A percentile compares a stretch with the other conserved stretches of the same genome.
Evolutionary conservation across 2,113 vertebrate genomes (phyloP).

Genomic region (Arothron firmamentum): DNA sequence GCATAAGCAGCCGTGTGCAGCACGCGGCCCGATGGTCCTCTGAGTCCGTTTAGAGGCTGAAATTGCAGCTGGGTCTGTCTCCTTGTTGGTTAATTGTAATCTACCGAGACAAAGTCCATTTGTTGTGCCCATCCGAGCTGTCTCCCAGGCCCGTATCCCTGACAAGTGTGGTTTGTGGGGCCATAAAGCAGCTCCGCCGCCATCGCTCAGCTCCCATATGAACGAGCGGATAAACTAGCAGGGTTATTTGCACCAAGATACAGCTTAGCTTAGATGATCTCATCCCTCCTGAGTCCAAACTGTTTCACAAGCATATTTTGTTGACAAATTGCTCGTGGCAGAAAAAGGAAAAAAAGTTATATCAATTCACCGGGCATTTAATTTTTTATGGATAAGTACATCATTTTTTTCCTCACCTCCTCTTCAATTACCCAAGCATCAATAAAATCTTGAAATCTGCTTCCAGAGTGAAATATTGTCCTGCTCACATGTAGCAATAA

Average conservation of each 20-base stretch:
- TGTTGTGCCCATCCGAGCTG: conserved; percentile 33
- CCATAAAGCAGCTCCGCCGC: conserved; percentile 47
- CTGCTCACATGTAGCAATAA: conserved; percentile 39
- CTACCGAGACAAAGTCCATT: conserved; percentile 46
- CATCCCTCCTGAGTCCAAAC: conserved; percentile 49
- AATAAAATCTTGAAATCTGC: conserved; percentile 60
- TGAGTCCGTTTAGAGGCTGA: conserved; percentile 2
- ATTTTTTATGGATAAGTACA: conserved; percentile 48
- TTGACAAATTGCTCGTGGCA: conserved; percentile 72
- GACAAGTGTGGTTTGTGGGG: conserved; percentile 56
- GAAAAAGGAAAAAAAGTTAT: conserved; percentile 23
- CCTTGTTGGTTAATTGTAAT: conserved; percentile 53
- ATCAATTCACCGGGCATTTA: conserved; percentile 41
- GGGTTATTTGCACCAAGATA: conserved; percentile 63
- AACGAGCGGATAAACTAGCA: conserved; percentile 53
- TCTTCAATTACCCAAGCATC: conserved; percentile 66
- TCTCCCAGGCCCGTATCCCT: conserved; percentile 43
- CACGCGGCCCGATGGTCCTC: conserved; percentile 16
- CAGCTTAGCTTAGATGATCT: conserved; percentile 40
- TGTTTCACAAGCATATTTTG: conserved; percentile 76
- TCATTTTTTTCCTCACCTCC: conserved; percentile 48
- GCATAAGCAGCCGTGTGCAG: conserved; percentile 3
- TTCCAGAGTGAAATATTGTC: conserved; percentile 53
- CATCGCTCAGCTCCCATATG: conserved; percentile 54
- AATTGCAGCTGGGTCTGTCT: conserved; percentile 24